A percentile compares a stretch with the other conserved stretches of the same genome.
phyloP scores from a whole-genome alignment of 1,140 invertebrate genomes.

The Mizuhopecten yessoensis region DNA sequence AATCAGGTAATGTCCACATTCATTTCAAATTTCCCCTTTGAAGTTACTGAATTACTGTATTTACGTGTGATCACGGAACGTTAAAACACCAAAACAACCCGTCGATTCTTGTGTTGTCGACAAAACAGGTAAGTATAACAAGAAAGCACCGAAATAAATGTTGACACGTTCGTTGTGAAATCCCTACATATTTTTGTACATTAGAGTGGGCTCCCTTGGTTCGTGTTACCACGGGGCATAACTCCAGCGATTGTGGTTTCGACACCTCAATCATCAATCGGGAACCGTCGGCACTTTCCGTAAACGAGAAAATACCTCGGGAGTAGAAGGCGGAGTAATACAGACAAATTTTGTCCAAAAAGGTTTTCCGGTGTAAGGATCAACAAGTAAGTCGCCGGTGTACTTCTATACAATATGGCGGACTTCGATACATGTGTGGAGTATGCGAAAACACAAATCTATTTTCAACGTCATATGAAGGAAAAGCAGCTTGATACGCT shows the following conservation, averaged over 20 bases:
- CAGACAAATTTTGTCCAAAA: no score
- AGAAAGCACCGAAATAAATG: not conserved
- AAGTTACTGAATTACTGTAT: not conserved
- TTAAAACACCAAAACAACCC: not conserved
- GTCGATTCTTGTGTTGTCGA: not conserved
- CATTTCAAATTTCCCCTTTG: not conserved
- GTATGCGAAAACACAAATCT: no score
- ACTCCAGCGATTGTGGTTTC: not conserved
- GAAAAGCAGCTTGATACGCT: no score
- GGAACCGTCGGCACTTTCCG: no score
- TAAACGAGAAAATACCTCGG: no score
- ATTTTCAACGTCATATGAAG: no score
- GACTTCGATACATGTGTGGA: no score
- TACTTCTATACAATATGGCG: no score
- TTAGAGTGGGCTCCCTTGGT: conserved; percentile 5
- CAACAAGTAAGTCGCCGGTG: no score
- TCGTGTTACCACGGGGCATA: not conserved
- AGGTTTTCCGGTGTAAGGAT: no score
- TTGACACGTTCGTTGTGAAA: conserved; percentile 17
- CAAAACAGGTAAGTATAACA: not conserved
- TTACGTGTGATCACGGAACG: not conserved
- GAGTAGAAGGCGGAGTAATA: no score
- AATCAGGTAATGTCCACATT: not conserved
- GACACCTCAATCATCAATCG: no score
- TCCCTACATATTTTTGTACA: not conserved